Conservation (phyloP, 2,888 invertebrate species). For the Stegophylla sp. region DNA sequence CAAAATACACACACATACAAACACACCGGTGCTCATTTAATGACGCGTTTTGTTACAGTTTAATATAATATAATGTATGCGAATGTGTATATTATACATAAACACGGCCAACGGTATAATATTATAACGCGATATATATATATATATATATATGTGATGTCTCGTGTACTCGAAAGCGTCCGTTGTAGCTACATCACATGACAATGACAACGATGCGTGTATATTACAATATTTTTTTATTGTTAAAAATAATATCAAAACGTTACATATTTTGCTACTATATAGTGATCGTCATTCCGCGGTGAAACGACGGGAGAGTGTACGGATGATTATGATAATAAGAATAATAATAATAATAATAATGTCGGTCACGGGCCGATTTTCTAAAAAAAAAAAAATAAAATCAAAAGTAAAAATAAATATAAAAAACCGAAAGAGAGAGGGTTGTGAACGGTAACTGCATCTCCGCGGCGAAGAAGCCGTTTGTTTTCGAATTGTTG, state of each 20-base stretch:
- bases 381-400: conserved; percentile 8
- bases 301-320: background rate
- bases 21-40: too few species aligned
- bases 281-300: background rate
- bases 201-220: background rate
- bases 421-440: background rate
- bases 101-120: background rate
- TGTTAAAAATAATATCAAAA: background rate
- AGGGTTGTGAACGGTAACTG: too few species aligned
- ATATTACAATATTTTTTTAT: background rate
- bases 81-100: background rate
- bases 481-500: conserved; percentile 48
- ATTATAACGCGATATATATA: background rate
- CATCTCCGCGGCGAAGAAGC: background rate
- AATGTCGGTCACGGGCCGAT: conserved; percentile 1
- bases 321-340: background rate
- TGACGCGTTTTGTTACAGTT: too few species aligned
- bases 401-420: background rate
- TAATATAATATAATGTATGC: too few species aligned
- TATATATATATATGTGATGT: background rate
- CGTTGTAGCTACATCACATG: too few species aligned
- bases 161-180: too few species aligned
- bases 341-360: background rate
- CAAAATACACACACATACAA: background rate
- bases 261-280: too few species aligned